Evolutionary conservation across 2,888 invertebrate genomes (phyloP).

Genomic region (Minunthozetes semirufus): DNA sequence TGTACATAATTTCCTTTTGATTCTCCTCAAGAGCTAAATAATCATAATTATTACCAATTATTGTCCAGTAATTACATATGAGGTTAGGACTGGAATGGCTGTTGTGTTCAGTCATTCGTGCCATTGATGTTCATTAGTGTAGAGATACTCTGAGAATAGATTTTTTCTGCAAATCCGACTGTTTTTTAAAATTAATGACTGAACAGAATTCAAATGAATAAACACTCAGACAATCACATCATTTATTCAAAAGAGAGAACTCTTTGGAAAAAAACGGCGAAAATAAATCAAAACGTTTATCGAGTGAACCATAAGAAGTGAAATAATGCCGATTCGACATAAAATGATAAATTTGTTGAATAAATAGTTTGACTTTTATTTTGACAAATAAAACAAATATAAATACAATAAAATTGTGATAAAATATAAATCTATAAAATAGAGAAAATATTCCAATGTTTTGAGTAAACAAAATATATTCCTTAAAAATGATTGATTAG

Average conservation of each 20-base stretch:
- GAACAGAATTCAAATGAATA: not conserved
- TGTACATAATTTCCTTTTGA: conserved; percentile 2
- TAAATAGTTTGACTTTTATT: not conserved
- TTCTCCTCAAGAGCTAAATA: not conserved
- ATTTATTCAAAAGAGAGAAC: not conserved
- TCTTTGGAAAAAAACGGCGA: too few species aligned
- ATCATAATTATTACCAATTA: not conserved
- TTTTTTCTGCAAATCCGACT: not conserved
- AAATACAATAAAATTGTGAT: not conserved
- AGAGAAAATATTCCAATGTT: not conserved
- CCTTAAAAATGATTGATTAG: not conserved
- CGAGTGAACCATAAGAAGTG: not conserved
- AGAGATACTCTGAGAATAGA: too few species aligned
- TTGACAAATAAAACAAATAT: not conserved
- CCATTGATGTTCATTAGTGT: not conserved
- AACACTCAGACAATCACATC: not conserved
- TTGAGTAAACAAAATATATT: not conserved
- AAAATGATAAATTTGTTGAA: conserved; percentile 2
- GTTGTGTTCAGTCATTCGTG: not conserved
- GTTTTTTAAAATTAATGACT: not conserved
- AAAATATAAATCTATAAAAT: not conserved
- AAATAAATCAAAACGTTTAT: too few species aligned
- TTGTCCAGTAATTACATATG: not conserved
- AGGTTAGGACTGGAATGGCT: not conserved
- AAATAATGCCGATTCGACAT: not conserved